A percentile compares a stretch with the other conserved stretches of the same genome.
These are phyloP conservation scores for Drosophila eugracilis DNA, from an alignment of 1,140 invertebrate genomes.

Conservation along the genomic window DNA sequence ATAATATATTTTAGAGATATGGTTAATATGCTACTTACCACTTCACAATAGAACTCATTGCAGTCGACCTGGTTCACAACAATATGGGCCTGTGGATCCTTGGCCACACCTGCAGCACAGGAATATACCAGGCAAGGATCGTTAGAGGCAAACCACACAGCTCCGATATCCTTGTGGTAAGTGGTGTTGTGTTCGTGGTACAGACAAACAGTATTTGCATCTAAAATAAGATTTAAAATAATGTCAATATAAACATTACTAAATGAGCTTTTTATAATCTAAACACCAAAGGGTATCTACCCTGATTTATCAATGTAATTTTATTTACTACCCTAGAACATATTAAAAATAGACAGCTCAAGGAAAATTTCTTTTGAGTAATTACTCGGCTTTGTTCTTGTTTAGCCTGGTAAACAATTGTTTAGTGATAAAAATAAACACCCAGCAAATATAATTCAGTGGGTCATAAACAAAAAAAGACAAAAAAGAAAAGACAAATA, in stretches of 20 bases:
- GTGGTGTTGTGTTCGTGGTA: conserved; percentile 63
- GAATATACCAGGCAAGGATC: conserved; percentile 67
- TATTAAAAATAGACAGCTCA: not conserved
- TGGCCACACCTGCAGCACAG: conserved; percentile 64
- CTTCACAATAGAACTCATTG: conserved; percentile 80
- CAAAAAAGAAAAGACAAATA: conserved; percentile 31
- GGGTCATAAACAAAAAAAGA: conserved; percentile 31
- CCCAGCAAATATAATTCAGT: conserved; percentile 38
- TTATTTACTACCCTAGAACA: too few relatives aligned
- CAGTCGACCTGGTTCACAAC: conserved; percentile 74
- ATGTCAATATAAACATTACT: too few relatives aligned
- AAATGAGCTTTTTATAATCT: too few relatives aligned
- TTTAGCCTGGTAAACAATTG: conserved; percentile 37
- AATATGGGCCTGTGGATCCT: conserved; percentile 59
- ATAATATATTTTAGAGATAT: not conserved
- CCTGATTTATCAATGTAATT: not conserved
- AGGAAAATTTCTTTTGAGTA: conserved; percentile 4
- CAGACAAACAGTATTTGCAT: conserved; percentile 43
- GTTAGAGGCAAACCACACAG: conserved; percentile 62
- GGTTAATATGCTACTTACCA: conserved; percentile 48
- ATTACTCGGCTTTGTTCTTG: conserved; percentile 21
- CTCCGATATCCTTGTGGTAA: conserved; percentile 59
- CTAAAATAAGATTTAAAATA: not conserved
- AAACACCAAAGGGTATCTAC: too few relatives aligned
- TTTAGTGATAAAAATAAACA: conserved; percentile 16